Percentiles rank a stretch among this genome's conserved stretches.
Evolutionary conservation across 2,888 invertebrate genomes (phyloP).

Genomic region (Zelleria hepariella): DNA sequence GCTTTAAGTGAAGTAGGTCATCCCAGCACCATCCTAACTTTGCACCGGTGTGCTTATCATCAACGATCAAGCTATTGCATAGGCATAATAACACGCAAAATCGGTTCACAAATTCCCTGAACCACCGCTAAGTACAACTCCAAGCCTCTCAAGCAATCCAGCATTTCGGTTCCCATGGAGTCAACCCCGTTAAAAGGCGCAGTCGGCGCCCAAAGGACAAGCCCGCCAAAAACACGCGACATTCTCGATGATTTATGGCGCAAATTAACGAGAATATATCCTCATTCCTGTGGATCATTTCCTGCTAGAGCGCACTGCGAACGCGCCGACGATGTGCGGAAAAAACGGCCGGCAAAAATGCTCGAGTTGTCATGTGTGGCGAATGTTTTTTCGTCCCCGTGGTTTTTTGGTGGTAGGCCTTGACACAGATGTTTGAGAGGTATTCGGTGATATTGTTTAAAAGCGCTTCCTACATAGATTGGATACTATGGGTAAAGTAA

Average conservation of each 20-base stretch:
- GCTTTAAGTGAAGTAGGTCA: too few species aligned
- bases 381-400: slow-evolving; percentile 7
- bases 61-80: too few species aligned
- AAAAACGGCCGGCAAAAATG: slow-evolving; percentile 49
- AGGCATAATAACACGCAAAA: too few species aligned
- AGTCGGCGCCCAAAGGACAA: slow-evolving; percentile 19
- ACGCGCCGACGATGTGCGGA: slow-evolving; percentile 41
- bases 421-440: background rate
- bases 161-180: background rate
- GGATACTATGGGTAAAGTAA: background rate
- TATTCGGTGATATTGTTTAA: background rate
- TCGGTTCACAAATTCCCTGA: too few species aligned
- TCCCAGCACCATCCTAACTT: too few species aligned
- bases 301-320: slow-evolving; percentile 63
- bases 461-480: background rate
- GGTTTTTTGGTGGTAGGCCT: background rate
- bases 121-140: too few species aligned
- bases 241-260: slow-evolving; percentile 70
- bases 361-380: slow-evolving; percentile 13
- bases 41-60: too few species aligned
- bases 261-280: slow-evolving; percentile 72
- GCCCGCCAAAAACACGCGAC: slow-evolving; percentile 44
- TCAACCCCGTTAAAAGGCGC: background rate
- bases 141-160: too few species aligned
- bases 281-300: slow-evolving; percentile 69